Conservation (phyloP, 2,888 invertebrate genomes). For the Phasia obesa region DNA sequence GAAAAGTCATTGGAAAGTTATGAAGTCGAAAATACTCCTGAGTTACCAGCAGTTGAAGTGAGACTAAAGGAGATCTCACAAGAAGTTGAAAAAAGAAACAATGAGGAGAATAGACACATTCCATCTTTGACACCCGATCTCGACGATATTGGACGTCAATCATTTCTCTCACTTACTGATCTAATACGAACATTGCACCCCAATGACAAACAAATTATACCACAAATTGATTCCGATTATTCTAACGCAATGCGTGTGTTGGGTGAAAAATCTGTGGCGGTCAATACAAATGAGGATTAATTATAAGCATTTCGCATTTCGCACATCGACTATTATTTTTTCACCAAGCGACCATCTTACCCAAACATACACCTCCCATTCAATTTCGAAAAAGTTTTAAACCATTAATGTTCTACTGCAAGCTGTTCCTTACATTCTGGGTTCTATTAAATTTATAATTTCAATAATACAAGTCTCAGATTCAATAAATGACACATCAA, state of each 20-base stretch:
- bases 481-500: slow-evolving; percentile 66
- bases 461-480: slow-evolving; percentile 31
- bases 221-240: slow-evolving; percentile 82
- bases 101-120: slow-evolving; percentile 72
- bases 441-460: not conserved
- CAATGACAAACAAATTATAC: slow-evolving; percentile 81
- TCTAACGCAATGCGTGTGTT: slow-evolving; percentile 82
- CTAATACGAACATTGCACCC: slow-evolving; percentile 81
- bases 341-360: not conserved
- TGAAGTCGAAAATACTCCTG: slow-evolving; percentile 71
- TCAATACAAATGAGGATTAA: slow-evolving; percentile 63
- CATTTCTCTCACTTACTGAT: slow-evolving; percentile 82
- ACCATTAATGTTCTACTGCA: slow-evolving; percentile 52
- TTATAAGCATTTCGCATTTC: not conserved
- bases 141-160: slow-evolving; percentile 80
- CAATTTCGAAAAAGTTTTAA: slow-evolving; percentile 1
- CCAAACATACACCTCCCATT: not conserved
- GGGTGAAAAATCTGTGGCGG: slow-evolving; percentile 76
- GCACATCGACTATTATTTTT: not conserved
- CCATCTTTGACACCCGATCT: slow-evolving; percentile 70
- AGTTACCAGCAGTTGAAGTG: slow-evolving; percentile 80
- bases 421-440: slow-evolving; percentile 30
- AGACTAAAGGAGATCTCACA: slow-evolving; percentile 81
- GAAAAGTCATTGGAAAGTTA: slow-evolving; percentile 59
- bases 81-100: slow-evolving; percentile 80